Percentiles rank a stretch among this genome's conserved stretches.
phyloP scores from a whole-genome alignment of 2,888 invertebrate genomes.

The Himalopsyche anomala region DNA sequence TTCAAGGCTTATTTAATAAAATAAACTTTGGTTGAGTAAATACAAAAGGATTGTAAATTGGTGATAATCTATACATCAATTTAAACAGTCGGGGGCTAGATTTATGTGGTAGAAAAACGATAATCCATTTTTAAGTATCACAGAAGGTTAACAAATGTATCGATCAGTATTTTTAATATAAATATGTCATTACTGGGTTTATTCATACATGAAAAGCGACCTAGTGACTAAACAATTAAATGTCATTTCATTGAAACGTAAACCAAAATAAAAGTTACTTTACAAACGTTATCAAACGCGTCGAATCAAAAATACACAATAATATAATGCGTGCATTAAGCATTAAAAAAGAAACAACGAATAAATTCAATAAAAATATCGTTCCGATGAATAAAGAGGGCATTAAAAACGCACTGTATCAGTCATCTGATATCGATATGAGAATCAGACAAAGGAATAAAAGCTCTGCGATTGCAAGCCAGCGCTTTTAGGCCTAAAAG shows the following conservation, averaged over 20 bases:
- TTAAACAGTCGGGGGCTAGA: no score
- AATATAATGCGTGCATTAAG: neutral
- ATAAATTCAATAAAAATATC: neutral
- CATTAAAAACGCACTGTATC: conserved; percentile 16
- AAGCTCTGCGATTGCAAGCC: conserved; percentile 1
- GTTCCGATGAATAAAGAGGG: neutral
- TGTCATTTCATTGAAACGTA: neutral
- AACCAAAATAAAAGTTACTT: neutral
- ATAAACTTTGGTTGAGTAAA: no score
- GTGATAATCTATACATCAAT: no score
- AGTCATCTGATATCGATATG: conserved; percentile 24
- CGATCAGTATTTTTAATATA: no score
- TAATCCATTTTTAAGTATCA: no score
- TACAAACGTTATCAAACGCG: neutral
- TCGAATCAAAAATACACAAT: neutral
- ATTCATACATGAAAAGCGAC: no score
- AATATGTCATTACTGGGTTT: no score
- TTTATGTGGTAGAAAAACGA: no score
- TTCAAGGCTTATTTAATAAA: no score
- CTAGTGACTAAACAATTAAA: no score
- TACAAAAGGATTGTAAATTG: no score
- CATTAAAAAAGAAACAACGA: conserved; percentile 18
- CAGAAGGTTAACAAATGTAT: no score
- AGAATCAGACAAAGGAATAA: conserved; percentile 31
- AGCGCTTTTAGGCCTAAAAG: conserved; percentile 25